Evolutionary conservation across 53 echinoderm and acorn worm species (phyloP).

Genomic region (Arbacia lixula): DNA sequence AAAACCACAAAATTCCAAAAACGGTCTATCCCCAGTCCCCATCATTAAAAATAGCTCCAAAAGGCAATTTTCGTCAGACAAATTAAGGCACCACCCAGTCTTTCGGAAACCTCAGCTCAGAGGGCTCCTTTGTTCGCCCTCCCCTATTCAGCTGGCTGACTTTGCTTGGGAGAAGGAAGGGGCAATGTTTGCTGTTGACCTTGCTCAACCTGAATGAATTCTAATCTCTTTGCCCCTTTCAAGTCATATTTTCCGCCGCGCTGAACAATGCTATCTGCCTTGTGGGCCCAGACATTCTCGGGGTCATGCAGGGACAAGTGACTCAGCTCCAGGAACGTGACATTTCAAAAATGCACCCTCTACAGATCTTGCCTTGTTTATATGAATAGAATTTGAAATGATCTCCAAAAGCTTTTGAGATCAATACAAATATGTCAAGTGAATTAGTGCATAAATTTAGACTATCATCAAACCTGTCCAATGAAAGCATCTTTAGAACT

Average conservation of each 20-base stretch:
- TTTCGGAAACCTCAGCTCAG: slow-evolving; percentile 21
- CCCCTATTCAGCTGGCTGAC: neutral
- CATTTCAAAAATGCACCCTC: neutral
- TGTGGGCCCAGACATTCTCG: too few relatives aligned
- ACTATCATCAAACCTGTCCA: too few relatives aligned
- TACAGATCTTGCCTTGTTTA: too few relatives aligned
- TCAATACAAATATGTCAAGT: too few relatives aligned
- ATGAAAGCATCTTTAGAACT: too few relatives aligned
- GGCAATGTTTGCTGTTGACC: slow-evolving; percentile 1
- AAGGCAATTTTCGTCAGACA: slow-evolving; percentile 10
- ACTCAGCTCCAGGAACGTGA: neutral
- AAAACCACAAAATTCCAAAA: too few relatives aligned
- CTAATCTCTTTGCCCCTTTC: slow-evolving; percentile 31
- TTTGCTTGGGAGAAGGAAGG: slow-evolving; percentile 12
- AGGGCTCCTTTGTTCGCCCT: slow-evolving; percentile 32
- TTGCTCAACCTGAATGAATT: slow-evolving; percentile 11
- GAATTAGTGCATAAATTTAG: too few relatives aligned
- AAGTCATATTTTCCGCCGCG: slow-evolving; percentile 23
- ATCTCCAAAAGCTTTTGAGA: too few relatives aligned
- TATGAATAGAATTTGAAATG: too few relatives aligned
- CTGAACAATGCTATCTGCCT: too few relatives aligned
- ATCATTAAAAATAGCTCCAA: slow-evolving; percentile 38
- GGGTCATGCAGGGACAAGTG: slow-evolving; percentile 27
- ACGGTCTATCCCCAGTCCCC: too few relatives aligned
- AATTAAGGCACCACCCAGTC: slow-evolving; percentile 48